Evolutionary conservation across 2,797 vertebrate genomes (phyloP), one percentile per base, ranked within the genome.

Genomic region (Sebastes steindachneri): DNA sequence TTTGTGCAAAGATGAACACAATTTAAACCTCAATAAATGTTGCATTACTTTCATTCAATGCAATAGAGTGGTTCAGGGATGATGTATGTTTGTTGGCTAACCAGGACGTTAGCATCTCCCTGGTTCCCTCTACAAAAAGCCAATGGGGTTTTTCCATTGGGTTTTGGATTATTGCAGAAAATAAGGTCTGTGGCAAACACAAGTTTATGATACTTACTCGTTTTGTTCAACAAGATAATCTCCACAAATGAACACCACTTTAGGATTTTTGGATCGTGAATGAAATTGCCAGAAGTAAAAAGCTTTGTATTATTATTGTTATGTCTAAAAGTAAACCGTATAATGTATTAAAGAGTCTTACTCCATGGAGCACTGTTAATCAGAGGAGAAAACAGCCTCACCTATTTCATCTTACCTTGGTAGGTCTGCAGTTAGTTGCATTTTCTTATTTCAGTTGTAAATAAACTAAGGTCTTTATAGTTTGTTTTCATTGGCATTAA

Each of bases 71-170:
- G 14, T 41, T 0, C 37, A 41, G 37, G 37, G 37, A 41, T 41
- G 37, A 41, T 0, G 0, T 45, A 45, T 45, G 0, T 45, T 45
- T 45, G 41, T 45, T 17, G 41, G 41, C 41, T 0, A 45, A 7
- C 41, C 41, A 17, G 41, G 41, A 45, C 0, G 41, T 45, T 45
- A 17, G 41, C 41, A 45, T 45, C 6, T 1, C 3, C 15, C 15
- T 45, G 41, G 41, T 17, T 45, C 41, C 41, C 41, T 45, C 41
- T 0, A 41, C 37, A 15, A 41, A 41, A 41, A 41, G 37, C 37
- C 37, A 41, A 41, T 41, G 37, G 14, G 37, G 1, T 17, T 45
- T 45, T 15, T 45, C 41, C 41, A 0, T 7, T 45, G 41, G 41
- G 14, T 17, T 45, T 45, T 45, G 0, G 41, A 17, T 17, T 45